phyloP scores from a whole-genome alignment of 2,888 invertebrate genomes.

The Watsonalla cultraria region DNA sequence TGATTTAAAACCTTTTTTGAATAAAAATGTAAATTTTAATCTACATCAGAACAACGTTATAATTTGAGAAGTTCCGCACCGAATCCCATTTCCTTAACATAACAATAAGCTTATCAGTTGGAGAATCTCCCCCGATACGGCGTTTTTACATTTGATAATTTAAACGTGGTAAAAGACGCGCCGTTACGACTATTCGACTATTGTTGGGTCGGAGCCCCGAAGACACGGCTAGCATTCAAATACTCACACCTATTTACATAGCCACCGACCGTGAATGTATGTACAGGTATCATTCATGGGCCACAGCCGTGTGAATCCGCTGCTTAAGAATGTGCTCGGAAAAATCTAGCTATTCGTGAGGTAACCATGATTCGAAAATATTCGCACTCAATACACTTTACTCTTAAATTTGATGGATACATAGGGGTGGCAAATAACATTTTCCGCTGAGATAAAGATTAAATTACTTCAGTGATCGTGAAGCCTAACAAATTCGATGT shows the following conservation, averaged over 20 bases:
- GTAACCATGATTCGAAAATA: slow-evolving; percentile 38
- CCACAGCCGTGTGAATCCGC: slow-evolving; percentile 64
- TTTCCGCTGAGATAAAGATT: too few species aligned
- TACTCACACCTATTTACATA: slow-evolving; percentile 59
- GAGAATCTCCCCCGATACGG: slow-evolving; percentile 17
- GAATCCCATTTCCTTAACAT: not conserved
- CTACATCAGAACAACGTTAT: not conserved
- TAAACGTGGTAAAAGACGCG: not conserved
- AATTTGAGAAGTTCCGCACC: not conserved
- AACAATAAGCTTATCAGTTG: not conserved
- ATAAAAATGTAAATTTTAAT: not conserved
- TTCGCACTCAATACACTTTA: slow-evolving; percentile 2
- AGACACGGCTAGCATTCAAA: slow-evolving; percentile 47
- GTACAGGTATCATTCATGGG: slow-evolving; percentile 45
- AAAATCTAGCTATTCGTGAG: slow-evolving; percentile 48
- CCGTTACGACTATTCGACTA: slow-evolving; percentile 20
- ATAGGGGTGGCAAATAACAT: too few species aligned
- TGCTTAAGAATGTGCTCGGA: slow-evolving; percentile 59
- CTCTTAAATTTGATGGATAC: too few species aligned
- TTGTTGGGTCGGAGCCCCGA: slow-evolving; percentile 30
- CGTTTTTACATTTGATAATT: slow-evolving; percentile 1
- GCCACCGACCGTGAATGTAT: slow-evolving; percentile 70
- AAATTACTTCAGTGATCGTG: too few species aligned
- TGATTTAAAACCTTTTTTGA: not conserved
- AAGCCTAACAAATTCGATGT: too few species aligned